Conservation (phyloP, 1,140 invertebrate species). For the Drosophila kurseongensis region DNA sequence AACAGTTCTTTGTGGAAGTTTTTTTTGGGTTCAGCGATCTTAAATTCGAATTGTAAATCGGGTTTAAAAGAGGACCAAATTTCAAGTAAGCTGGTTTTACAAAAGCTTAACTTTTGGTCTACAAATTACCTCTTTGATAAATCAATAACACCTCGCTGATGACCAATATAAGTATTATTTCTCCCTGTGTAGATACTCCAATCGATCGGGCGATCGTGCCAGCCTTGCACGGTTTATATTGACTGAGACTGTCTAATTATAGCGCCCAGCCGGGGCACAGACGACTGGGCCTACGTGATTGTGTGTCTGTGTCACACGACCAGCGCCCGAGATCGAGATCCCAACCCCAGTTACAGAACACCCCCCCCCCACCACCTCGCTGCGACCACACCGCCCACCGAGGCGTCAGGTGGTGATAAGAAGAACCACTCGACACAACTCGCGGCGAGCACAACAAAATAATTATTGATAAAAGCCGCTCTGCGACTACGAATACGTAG, state of each 20-base stretch:
- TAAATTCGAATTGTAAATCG: too few relatives aligned
- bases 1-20: too few relatives aligned
- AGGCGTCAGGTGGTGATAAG: conserved; percentile 68
- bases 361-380: background rate
- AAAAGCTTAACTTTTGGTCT: too few relatives aligned
- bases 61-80: too few relatives aligned
- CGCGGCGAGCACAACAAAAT: conserved; percentile 76
- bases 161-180: background rate
- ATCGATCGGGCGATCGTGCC: conserved; percentile 34
- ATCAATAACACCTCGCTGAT: background rate
- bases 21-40: too few relatives aligned
- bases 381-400: background rate
- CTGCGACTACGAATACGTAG: conserved; percentile 14
- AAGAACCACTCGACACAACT: conserved; percentile 56
- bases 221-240: conserved; percentile 51
- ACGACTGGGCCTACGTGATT: conserved; percentile 66
- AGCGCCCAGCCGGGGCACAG: conserved; percentile 37
- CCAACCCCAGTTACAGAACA: conserved; percentile 24
- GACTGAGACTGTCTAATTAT: conserved; percentile 66
- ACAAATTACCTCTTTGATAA: too few relatives aligned
- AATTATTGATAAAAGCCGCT: conserved; percentile 79
- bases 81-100: too few relatives aligned
- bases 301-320: conserved; percentile 78
- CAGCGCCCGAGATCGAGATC: conserved; percentile 3
- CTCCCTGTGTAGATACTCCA: conserved; percentile 14